Evolutionary conservation across 2,888 invertebrate genomes (phyloP).

Genomic region (Coenonympha glycerion): DNA sequence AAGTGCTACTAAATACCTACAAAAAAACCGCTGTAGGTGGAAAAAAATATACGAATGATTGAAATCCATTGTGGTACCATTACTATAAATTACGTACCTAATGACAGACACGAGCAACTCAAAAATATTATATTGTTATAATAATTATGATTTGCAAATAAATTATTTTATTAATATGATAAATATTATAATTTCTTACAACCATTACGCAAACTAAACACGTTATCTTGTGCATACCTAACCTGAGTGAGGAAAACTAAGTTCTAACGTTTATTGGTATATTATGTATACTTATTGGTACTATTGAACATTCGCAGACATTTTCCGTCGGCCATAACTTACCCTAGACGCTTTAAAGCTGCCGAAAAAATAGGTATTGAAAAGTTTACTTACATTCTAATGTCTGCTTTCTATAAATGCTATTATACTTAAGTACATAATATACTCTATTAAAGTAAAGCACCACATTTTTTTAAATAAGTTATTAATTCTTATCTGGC

Average conservation of each 20-base stretch:
- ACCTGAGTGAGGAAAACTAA: conserved; percentile 5
- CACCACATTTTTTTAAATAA: too few species aligned
- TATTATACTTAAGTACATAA: too few species aligned
- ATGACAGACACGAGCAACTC: conserved; percentile 21
- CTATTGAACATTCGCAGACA: too few species aligned
- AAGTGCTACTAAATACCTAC: conserved; percentile 6
- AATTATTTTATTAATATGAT: conserved; percentile 21
- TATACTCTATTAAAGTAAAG: too few species aligned
- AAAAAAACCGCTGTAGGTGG: conserved; percentile 27
- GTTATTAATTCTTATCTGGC: too few species aligned
- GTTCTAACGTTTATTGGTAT: not conserved
- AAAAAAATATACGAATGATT: conserved; percentile 25
- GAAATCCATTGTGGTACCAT: conserved; percentile 17
- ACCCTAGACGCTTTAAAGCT: too few species aligned
- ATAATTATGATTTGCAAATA: conserved; percentile 18
- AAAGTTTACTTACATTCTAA: too few species aligned
- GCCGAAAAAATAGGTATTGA: too few species aligned
- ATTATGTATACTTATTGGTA: not conserved
- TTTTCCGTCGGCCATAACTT: too few species aligned
- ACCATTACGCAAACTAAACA: conserved; percentile 11
- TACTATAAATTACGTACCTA: conserved; percentile 22
- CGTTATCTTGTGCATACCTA: conserved; percentile 15
- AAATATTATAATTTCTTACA: conserved; percentile 21
- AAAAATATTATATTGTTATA: conserved; percentile 18
- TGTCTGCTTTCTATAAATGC: too few species aligned